These are phyloP conservation scores for Crenuchus spilurus DNA, from an alignment of 2,797 vertebrate species.

Conservation along the genomic window DNA sequence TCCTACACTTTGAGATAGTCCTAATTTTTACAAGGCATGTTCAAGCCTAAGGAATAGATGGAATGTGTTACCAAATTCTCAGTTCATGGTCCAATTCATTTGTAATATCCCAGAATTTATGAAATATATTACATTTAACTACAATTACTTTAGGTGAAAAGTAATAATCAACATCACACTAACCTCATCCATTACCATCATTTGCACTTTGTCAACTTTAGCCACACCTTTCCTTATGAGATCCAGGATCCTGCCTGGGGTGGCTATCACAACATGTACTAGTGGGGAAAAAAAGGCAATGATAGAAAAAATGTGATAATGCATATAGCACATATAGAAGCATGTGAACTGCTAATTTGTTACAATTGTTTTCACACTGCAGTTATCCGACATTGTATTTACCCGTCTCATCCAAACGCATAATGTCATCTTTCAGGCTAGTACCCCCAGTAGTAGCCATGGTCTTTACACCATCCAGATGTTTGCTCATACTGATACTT, in stretches of 20 bases:
- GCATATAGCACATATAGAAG: no score
- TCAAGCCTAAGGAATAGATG: no score
- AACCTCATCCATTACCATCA: slow-evolving; percentile 88
- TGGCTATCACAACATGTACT: slow-evolving; percentile 86
- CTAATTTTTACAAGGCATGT: no score
- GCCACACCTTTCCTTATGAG: slow-evolving; percentile 84
- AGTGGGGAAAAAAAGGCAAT: background rate
- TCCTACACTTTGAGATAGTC: no score
- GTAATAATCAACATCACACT: no score
- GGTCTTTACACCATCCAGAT: slow-evolving; percentile 76
- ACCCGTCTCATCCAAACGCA: slow-evolving; percentile 79
- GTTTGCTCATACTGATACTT: slow-evolving; percentile 77
- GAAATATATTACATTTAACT: no score
- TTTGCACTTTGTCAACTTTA: slow-evolving; percentile 80
- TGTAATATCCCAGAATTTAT: no score
- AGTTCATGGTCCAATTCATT: no score
- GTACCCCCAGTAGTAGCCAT: slow-evolving; percentile 81
- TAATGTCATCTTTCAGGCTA: slow-evolving; percentile 78
- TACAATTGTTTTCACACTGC: no score
- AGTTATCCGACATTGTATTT: background rate
- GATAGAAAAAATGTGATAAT: background rate
- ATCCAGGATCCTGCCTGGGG: slow-evolving; percentile 83
- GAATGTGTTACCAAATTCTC: no score
- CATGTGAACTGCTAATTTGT: no score
- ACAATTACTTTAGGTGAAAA: no score